phyloP scores from a whole-genome alignment of 2,797 vertebrate genomes.

The Champsocephalus gunnari region DNA sequence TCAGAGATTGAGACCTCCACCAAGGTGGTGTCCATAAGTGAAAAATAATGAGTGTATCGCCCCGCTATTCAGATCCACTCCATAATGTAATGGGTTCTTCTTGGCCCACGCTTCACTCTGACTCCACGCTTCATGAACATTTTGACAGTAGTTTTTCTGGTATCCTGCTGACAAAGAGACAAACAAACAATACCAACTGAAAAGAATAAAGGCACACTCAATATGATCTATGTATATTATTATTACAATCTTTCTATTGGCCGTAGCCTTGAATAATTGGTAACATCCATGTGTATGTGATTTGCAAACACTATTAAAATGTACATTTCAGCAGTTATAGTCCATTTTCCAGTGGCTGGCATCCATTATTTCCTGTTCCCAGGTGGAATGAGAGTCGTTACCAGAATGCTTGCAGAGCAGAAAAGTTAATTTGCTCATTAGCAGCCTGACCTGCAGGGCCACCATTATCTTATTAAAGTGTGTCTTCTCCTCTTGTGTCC shows the following conservation, averaged over 20 bases:
- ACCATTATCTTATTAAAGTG: not conserved
- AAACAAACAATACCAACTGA: no score
- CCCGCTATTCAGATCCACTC: no score
- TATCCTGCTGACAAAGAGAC: no score
- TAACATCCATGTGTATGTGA: not conserved
- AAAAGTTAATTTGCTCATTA: slow-evolving; percentile 40
- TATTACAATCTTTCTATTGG: no score
- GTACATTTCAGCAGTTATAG: not conserved
- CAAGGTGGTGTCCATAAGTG: no score
- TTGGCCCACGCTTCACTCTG: no score
- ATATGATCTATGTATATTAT: not conserved
- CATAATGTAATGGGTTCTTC: no score
- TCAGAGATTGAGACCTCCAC: no score
- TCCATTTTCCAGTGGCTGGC: not conserved
- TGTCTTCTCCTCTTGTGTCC: not conserved
- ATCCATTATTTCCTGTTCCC: not conserved
- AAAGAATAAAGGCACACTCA: not conserved
- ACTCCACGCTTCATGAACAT: no score
- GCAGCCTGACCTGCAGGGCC: slow-evolving; percentile 1
- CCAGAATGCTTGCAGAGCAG: not conserved
- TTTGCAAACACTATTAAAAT: not conserved
- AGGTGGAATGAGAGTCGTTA: not conserved
- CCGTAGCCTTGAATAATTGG: not conserved
- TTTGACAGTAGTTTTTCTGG: no score
- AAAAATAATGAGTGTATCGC: no score